Conservation (phyloP, 2,113 vertebrate genomes). For the Eclectus roratus region DNA sequence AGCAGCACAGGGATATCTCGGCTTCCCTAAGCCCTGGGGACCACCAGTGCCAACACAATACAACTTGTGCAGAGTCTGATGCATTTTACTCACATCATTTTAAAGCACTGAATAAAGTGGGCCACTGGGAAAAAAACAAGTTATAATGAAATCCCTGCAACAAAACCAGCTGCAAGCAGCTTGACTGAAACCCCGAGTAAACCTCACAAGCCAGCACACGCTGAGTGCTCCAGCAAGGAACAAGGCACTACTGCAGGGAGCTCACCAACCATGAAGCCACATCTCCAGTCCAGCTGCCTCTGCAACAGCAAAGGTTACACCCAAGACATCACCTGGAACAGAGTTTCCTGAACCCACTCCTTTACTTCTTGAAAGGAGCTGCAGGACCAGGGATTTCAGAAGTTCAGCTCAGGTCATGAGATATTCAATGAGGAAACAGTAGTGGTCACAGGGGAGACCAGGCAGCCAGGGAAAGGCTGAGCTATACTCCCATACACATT, state of each 20-base stretch:
- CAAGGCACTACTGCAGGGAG: fast-evolving
- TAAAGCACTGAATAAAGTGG: neutral
- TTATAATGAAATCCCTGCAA: neutral
- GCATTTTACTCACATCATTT: neutral
- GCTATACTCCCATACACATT: fast-evolving
- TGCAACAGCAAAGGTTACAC: neutral
- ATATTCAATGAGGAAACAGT: neutral
- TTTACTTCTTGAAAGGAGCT: neutral
- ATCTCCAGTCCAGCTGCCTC: neutral
- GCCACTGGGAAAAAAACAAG: neutral
- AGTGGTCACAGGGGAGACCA: neutral
- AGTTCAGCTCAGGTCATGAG: neutral
- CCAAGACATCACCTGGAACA: fast-evolving
- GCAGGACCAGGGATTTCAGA: too few relatives aligned
- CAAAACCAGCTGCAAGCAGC: neutral
- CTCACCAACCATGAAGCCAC: neutral
- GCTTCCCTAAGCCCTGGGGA: neutral
- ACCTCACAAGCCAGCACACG: neutral
- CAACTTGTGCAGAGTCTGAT: fast-evolving
- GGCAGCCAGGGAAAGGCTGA: neutral
- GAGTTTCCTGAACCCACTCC: neutral
- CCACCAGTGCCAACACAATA: neutral
- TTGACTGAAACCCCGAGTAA: neutral
- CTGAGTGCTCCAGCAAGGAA: fast-evolving
- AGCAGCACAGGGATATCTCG: fast-evolving